Base-by-base conservation (phyloP, 2,797 vertebrate species). In the Pampus argenteus region DNA sequence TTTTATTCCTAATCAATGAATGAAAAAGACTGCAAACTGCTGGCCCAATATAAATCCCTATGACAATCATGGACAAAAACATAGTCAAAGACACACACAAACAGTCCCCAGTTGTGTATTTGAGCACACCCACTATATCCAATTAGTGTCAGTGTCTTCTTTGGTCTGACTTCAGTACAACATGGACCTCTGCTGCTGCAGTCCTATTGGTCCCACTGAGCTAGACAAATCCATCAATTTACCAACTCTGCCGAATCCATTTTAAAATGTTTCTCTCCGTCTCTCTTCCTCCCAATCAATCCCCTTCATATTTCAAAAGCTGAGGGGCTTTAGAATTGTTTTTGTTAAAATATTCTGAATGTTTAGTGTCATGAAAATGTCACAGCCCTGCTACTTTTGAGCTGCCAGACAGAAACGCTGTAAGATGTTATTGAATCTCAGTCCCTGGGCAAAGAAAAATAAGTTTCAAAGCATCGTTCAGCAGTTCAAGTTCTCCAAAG, bases 121-220 rank as follows among this genome's bases (percentile, higher is more conserved):
- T 31, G 25, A 55, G 47, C 51, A 79, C 55, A 77, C 23, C 18
- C 62, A 66, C 65, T 51, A 49, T 50, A 71, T 72, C 80, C 78
- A 88, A 78, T 88, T 87, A 87, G 73, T 73, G 73, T 66, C 74
- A 78, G 55, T 58, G 59, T 47, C 55, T 72, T 79, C 72, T 81
- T 63, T 72, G 59, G 73, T 76, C 75, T 73, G 69, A 64, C 71
- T 87, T 84, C 65, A 82, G 69, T 69, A n/a, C 62, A 62, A 76
- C 74, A 20, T 15, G 7, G 64, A 55, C 66, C 65, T 82, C 69
- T 67, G 64, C 71, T 56, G 44, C 67, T 74, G 38, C 47, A 6
- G 56, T 70, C 64, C 72, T 76, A 66, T 67, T 81, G 75, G 72
- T 81, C 81, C 79, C 82, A 84, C 78, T 76, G 83, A 85, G 76